These are phyloP conservation scores for Nomada ruficornis DNA, from an alignment of 2,888 invertebrate genomes.

Conservation along the genomic window DNA sequence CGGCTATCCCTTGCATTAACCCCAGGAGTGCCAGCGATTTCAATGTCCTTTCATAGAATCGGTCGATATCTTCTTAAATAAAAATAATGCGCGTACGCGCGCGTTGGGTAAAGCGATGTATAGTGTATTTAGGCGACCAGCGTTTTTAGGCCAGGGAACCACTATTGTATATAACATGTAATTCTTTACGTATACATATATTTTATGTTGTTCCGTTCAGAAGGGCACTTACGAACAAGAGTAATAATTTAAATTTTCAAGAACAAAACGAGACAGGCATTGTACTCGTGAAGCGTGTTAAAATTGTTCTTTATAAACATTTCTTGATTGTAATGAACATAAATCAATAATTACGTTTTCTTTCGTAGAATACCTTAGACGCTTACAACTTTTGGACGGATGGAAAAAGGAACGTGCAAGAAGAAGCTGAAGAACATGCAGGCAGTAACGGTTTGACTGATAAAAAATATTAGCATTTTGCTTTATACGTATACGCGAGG, in stretches of 20 bases:
- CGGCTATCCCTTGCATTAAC: conserved; percentile 43
- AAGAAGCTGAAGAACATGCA: not conserved
- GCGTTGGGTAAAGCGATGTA: conserved; percentile 14
- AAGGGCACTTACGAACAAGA: not conserved
- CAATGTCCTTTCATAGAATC: conserved; percentile 55
- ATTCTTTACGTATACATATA: not conserved
- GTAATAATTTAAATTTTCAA: not conserved
- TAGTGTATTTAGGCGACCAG: not conserved
- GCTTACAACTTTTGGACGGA: not conserved
- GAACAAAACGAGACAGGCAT: not conserved
- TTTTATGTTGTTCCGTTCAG: not conserved
- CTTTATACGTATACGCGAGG: not conserved
- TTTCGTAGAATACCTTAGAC: not conserved
- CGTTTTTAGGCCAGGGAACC: conserved; percentile 5
- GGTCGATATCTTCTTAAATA: conserved; percentile 56
- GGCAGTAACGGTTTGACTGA: not conserved
- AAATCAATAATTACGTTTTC: not conserved
- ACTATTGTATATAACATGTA: conserved; percentile 6
- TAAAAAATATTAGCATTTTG: conserved; percentile 15
- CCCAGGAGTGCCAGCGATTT: conserved; percentile 39
- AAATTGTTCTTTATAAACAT: not conserved
- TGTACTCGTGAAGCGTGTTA: not conserved
- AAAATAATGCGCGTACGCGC: conserved; percentile 49
- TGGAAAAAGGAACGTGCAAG: too few species aligned
- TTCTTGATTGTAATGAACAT: not conserved